These are phyloP conservation scores for Epirrhoe alternata DNA, from an alignment of 2,888 invertebrate species.

Conservation along the genomic window DNA sequence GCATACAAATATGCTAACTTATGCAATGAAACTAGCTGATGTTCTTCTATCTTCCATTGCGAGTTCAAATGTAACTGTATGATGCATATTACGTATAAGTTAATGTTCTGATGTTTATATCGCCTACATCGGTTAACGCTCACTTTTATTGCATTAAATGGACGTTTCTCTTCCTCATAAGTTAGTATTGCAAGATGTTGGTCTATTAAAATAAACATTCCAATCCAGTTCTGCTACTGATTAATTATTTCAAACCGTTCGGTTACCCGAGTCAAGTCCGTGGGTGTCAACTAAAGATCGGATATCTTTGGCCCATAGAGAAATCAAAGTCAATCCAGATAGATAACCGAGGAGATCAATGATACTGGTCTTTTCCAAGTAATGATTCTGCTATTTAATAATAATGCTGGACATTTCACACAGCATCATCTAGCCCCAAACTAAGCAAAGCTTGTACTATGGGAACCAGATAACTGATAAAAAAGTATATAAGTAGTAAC, in stretches of 20 bases:
- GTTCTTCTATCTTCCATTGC: slow-evolving; percentile 17
- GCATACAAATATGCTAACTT: slow-evolving; percentile 13
- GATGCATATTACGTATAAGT: slow-evolving; percentile 20
- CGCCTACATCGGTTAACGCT: slow-evolving; percentile 11
- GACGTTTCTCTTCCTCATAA: slow-evolving; percentile 14
- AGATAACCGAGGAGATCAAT: neutral
- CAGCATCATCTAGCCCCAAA: too few relatives aligned
- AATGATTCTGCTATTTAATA: neutral
- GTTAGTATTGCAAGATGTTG: slow-evolving; percentile 14
- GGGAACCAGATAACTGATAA: neutral
- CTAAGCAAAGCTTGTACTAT: too few relatives aligned
- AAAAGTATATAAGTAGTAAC: too few relatives aligned
- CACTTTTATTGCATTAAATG: slow-evolving; percentile 31
- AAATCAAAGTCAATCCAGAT: neutral
- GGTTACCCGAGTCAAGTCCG: neutral
- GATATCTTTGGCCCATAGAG: neutral
- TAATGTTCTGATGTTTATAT: slow-evolving; percentile 19
- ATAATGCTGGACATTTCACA: too few relatives aligned
- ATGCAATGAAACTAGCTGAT: slow-evolving; percentile 16
- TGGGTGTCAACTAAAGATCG: slow-evolving; percentile 3
- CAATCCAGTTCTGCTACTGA: neutral
- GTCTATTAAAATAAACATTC: slow-evolving; percentile 1
- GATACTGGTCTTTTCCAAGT: neutral
- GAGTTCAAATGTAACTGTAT: slow-evolving; percentile 17
- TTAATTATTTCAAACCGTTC: neutral